Percentiles rank a stretch among this genome's conserved stretches.
Conservation (phyloP, 2,797 vertebrate genomes). For the Bovichtus diacanthus region DNA sequence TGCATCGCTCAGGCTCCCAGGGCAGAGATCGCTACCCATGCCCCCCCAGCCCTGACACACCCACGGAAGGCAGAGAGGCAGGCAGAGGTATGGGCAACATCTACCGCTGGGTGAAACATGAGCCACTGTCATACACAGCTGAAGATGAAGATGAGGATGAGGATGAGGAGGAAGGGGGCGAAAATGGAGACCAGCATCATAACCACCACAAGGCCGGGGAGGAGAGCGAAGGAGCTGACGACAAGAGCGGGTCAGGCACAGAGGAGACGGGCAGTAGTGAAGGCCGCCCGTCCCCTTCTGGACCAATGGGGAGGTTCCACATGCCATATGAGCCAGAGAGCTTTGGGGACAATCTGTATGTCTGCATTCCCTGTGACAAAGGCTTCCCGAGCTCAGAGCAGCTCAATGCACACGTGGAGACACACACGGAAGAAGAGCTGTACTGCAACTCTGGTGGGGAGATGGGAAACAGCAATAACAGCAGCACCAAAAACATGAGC, state of each 20-base stretch:
- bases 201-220: slow-evolving; percentile 84
- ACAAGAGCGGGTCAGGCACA: slow-evolving; percentile 95
- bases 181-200: slow-evolving; percentile 81
- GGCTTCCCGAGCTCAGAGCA: slow-evolving; percentile 99
- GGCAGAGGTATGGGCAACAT: slow-evolving; percentile 85
- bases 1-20: slow-evolving; percentile 83
- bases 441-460: slow-evolving; percentile 86
- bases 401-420: slow-evolving; percentile 98
- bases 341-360: slow-evolving; percentile 98
- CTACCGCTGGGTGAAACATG: slow-evolving; percentile 96
- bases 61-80: slow-evolving; percentile 76
- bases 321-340: slow-evolving; percentile 96
- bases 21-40: slow-evolving; percentile 83
- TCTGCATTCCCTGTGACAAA: slow-evolving; percentile 98
- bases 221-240: slow-evolving; percentile 87
- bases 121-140: slow-evolving; percentile 85
- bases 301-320: slow-evolving; percentile 92
- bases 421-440: slow-evolving; percentile 97
- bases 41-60: slow-evolving; percentile 81
- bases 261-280: slow-evolving; percentile 98
- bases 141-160: slow-evolving; percentile 93
- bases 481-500: slow-evolving; percentile 78
- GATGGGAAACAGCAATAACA: slow-evolving; percentile 83
- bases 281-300: slow-evolving; percentile 90
- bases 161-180: slow-evolving; percentile 90